Evolutionary conservation across 2,888 invertebrate species (phyloP).

Genomic region (Eupithecia subumbrata): DNA sequence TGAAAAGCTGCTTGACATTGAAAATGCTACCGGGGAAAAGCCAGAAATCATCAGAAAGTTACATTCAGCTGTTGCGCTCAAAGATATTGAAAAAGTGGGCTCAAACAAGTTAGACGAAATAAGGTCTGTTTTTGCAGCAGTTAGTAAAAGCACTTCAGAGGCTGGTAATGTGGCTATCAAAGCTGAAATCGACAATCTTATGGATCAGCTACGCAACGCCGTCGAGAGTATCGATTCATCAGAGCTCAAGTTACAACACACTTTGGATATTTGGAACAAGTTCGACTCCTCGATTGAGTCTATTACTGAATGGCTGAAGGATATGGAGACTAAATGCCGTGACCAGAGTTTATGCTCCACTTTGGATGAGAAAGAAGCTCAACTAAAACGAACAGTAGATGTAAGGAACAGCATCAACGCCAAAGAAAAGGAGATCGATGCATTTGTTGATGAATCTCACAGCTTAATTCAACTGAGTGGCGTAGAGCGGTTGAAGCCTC

Average conservation of each 20-base stretch:
- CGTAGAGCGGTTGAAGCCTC: constrained; percentile 92
- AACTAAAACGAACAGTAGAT: constrained; percentile 88
- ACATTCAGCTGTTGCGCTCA: constrained; percentile 85
- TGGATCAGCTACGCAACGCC: constrained; percentile 87
- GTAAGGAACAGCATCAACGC: constrained; percentile 90
- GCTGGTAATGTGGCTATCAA: constrained; percentile 89
- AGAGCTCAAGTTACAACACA: constrained; percentile 89
- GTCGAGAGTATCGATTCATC: constrained; percentile 87
- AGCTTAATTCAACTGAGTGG: constrained; percentile 92
- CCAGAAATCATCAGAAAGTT: constrained; percentile 90
- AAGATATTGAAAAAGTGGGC: constrained; percentile 87
- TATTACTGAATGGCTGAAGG: constrained; percentile 93
- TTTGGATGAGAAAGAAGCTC: constrained; percentile 90
- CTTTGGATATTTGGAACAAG: constrained; percentile 92
- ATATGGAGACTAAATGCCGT: constrained; percentile 92
- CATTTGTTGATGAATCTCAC: constrained; percentile 95
- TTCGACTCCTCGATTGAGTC: constrained; percentile 93
- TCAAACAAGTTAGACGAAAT: constrained; percentile 87
- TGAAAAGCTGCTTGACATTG: constrained; percentile 91
- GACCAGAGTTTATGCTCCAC: constrained; percentile 93
- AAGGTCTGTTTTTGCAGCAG: constrained; percentile 85
- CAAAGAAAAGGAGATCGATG: constrained; percentile 93
- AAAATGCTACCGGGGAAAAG: constrained; percentile 93
- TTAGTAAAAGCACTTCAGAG: constrained; percentile 91
- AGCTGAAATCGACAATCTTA: constrained; percentile 88